Conservation (phyloP, 2,113 vertebrate species). For the Bucco capensis region DNA sequence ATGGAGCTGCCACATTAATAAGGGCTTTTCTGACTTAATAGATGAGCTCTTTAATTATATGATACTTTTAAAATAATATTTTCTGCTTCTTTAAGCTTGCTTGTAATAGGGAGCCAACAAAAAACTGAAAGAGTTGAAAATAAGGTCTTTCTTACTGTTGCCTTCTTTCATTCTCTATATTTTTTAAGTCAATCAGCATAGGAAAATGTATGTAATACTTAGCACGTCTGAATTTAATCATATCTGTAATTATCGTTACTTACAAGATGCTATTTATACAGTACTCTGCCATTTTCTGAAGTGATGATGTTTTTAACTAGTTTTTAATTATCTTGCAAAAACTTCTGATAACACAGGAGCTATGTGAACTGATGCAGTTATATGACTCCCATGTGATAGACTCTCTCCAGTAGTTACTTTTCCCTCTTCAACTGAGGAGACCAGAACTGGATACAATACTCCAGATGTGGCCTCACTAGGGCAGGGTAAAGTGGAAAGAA, state of each 20-base stretch:
- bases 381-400: too few species aligned
- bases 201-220: neutral
- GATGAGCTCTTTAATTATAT: conserved; percentile 31
- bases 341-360: neutral
- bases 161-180: neutral
- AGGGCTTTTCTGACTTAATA: conserved; percentile 28
- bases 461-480: too few species aligned
- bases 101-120: neutral
- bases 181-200: neutral
- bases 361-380: neutral
- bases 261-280: conserved; percentile 27
- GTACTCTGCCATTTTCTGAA: conserved; percentile 19
- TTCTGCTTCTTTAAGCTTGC: conserved; percentile 31
- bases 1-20: conserved; percentile 20
- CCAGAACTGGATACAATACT: too few species aligned
- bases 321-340: conserved; percentile 5
- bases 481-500: too few species aligned
- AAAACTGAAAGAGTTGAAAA: neutral
- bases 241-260: neutral
- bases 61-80: conserved; percentile 36
- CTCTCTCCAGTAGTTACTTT: too few species aligned
- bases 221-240: neutral
- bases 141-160: neutral
- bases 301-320: too few species aligned
- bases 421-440: too few species aligned